Evolutionary conservation across 2,888 invertebrate species (phyloP).

Genomic region (Andrena fulva): DNA sequence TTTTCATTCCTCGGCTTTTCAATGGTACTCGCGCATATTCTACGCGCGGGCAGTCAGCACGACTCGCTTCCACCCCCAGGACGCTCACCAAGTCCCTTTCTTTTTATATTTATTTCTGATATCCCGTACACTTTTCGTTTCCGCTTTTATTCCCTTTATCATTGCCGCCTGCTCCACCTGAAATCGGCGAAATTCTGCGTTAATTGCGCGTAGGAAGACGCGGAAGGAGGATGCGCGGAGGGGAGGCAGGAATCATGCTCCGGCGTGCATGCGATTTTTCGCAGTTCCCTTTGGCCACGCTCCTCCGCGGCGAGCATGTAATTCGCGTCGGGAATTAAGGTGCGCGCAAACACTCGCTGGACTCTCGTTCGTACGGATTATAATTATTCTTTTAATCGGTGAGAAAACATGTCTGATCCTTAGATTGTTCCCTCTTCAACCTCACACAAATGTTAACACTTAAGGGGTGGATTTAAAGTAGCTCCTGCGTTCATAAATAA

Average conservation of each 20-base stretch:
- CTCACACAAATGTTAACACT: slow-evolving; percentile 28
- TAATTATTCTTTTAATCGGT: slow-evolving; percentile 27
- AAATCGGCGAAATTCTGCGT: slow-evolving; percentile 34
- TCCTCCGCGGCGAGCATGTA: slow-evolving; percentile 34
- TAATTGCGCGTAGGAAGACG: slow-evolving; percentile 48
- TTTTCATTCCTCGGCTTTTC: too few species aligned
- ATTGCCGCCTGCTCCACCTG: not conserved
- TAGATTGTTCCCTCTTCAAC: slow-evolving; percentile 7
- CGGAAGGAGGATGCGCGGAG: slow-evolving; percentile 43
- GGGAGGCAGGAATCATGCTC: slow-evolving; percentile 78
- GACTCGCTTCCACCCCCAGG: too few species aligned
- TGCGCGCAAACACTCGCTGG: slow-evolving; percentile 22
- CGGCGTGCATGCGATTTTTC: slow-evolving; percentile 78
- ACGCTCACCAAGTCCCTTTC: not conserved
- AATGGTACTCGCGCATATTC: too few species aligned
- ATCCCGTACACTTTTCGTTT: not conserved
- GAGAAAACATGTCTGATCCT: slow-evolving; percentile 15
- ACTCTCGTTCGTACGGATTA: not conserved
- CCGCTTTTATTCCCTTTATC: not conserved
- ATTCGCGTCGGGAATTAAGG: slow-evolving; percentile 47
- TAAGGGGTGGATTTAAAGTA: not conserved
- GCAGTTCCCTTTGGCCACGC: slow-evolving; percentile 62
- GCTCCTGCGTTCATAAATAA: too few species aligned
- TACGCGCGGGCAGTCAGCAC: too few species aligned
- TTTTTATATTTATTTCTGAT: not conserved